Conservation (phyloP, 2,113 vertebrate genomes). For the Daubentonia madagascariensis region DNA sequence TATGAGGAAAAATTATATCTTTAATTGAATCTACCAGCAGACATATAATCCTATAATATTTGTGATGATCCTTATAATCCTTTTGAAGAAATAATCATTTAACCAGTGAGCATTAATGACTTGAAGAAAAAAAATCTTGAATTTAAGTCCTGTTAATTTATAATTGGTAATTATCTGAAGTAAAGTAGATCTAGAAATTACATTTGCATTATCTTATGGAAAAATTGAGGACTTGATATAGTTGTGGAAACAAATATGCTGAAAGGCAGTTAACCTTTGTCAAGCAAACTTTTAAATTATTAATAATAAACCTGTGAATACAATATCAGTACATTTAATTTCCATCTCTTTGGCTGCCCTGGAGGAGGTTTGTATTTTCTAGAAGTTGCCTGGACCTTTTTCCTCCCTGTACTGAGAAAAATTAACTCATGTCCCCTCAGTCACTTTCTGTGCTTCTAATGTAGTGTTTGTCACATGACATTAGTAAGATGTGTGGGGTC, state of each 20-base stretch:
- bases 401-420: neutral
- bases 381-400: neutral
- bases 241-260: neutral
- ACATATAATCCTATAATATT: neutral
- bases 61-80: neutral
- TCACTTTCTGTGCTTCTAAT: neutral
- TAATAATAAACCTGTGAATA: neutral
- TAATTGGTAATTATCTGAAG: neutral
- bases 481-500: neutral
- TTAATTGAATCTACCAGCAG: neutral
- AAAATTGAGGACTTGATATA: neutral
- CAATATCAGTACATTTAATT: neutral
- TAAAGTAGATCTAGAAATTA: neutral
- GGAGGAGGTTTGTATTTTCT: neutral
- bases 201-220: neutral
- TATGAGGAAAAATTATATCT: neutral
- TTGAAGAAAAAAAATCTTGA: neutral
- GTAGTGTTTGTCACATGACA: neutral
- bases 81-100: neutral
- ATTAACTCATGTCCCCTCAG: accelerated
- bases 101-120: neutral
- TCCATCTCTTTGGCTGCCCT: neutral
- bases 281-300: neutral
- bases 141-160: neutral
- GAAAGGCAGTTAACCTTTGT: neutral